A percentile compares a stretch with the other conserved stretches of the same genome.
phyloP scores from a whole-genome alignment of 2,113 vertebrate genomes.

The Hypocryptadius cinnamomeus region DNA sequence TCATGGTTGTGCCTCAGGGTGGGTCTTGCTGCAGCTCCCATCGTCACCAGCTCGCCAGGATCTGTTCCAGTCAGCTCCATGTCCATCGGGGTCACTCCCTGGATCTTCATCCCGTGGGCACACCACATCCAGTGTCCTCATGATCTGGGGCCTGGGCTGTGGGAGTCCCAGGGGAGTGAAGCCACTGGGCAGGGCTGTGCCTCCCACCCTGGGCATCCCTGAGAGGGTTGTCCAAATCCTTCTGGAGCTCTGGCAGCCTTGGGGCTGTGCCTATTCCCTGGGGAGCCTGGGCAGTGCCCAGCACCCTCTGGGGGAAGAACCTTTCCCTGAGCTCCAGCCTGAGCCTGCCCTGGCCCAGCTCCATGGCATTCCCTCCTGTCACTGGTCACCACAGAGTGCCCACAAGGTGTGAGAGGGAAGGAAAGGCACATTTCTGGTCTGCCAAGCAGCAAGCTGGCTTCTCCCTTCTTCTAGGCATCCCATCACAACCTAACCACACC shows the following conservation, averaged over 20 bases:
- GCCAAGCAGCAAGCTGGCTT: accelerated
- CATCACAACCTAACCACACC: too few species aligned
- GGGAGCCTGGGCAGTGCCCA: background rate
- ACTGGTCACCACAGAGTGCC: background rate
- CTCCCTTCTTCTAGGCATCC: background rate
- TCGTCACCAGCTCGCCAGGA: accelerated
- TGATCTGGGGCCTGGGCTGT: background rate
- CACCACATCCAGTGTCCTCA: accelerated
- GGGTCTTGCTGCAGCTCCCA: background rate
- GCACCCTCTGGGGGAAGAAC: background rate
- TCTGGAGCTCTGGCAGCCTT: background rate
- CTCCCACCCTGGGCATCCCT: background rate
- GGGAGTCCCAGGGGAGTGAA: background rate
- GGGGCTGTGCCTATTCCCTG: background rate
- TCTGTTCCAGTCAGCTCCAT: background rate
- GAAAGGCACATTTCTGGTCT: background rate
- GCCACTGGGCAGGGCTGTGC: accelerated
- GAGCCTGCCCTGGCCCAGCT: accelerated
- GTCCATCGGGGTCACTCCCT: accelerated
- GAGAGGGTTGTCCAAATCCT: accelerated
- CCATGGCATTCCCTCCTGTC: background rate
- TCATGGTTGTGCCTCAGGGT: background rate
- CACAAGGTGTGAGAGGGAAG: background rate
- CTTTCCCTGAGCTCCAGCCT: background rate
- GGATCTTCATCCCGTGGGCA: accelerated